These are phyloP conservation scores for Harpalus rufipes DNA, from an alignment of 2,888 invertebrate genomes.

Conservation along the genomic window DNA sequence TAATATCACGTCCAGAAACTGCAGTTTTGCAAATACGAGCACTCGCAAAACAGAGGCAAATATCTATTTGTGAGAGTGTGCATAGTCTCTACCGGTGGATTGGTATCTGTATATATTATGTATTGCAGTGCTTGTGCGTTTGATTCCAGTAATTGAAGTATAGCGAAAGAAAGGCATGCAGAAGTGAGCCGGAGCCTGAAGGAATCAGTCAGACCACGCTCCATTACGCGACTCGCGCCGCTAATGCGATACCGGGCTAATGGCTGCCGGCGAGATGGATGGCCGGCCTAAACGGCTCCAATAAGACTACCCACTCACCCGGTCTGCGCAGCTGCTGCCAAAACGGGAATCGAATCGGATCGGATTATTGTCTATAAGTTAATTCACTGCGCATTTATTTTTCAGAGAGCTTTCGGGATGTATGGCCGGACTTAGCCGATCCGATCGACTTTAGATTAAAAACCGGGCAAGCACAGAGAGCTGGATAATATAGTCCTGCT, in stretches of 20 bases:
- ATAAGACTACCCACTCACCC: constrained; percentile 42
- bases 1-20: too few species aligned
- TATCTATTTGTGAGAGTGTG: too few species aligned
- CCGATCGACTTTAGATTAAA: constrained; percentile 67
- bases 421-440: constrained; percentile 63
- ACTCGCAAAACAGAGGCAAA: too few species aligned
- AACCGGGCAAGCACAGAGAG: constrained; percentile 47
- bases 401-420: constrained; percentile 59
- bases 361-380: constrained; percentile 71
- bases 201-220: constrained; percentile 72
- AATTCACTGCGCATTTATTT: constrained; percentile 68
- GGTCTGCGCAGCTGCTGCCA: constrained; percentile 56
- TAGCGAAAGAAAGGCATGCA: constrained; percentile 24
- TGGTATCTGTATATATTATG: constrained; percentile 13
- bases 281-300: constrained; percentile 70
- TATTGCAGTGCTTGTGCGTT: not conserved
- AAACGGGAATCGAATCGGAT: constrained; percentile 68
- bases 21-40: too few species aligned
- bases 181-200: constrained; percentile 74
- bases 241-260: constrained; percentile 77
- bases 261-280: constrained; percentile 77
- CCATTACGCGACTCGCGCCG: constrained; percentile 71
- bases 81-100: too few species aligned
- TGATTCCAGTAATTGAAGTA: constrained; percentile 45
- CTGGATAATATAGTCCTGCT: constrained; percentile 47